Percentiles rank a stretch among this genome's conserved stretches.
Evolutionary conservation across 2,888 invertebrate species (phyloP).

Genomic region (Antitype chi): DNA sequence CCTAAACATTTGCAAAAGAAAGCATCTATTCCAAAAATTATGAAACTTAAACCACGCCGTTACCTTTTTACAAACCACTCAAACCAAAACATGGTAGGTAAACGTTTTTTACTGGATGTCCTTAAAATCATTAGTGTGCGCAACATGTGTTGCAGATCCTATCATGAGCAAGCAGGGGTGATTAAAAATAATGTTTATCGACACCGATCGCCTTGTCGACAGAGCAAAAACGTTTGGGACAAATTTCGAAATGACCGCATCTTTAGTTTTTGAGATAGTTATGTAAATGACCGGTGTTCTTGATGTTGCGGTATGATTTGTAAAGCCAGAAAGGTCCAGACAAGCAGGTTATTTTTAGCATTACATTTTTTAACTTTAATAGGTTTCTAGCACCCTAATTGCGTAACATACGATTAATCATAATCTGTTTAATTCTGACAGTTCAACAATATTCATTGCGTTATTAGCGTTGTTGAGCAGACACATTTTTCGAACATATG

Average conservation of each 20-base stretch:
- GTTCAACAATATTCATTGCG: too few relatives aligned
- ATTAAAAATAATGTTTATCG: conserved; percentile 85
- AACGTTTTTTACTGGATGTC: conserved; percentile 73
- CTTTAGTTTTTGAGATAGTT: conserved; percentile 54
- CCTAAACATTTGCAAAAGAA: neutral
- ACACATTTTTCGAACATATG: too few relatives aligned
- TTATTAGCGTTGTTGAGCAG: too few relatives aligned
- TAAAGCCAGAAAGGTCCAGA: neutral
- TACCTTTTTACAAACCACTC: conserved; percentile 53
- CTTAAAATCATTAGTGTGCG: conserved; percentile 83
- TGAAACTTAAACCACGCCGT: neutral
- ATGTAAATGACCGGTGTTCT: conserved; percentile 51
- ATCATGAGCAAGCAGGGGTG: conserved; percentile 74
- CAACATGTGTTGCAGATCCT: conserved; percentile 87
- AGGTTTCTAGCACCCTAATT: too few relatives aligned
- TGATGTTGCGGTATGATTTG: conserved; percentile 19
- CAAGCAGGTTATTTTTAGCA: too few relatives aligned
- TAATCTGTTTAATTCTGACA: too few relatives aligned
- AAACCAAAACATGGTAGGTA: conserved; percentile 59
- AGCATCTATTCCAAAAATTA: neutral
- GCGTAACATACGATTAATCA: too few relatives aligned
- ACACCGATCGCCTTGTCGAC: conserved; percentile 65
- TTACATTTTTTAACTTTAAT: neutral
- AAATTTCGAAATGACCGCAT: conserved; percentile 76
- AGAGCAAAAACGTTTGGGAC: conserved; percentile 74